Evolutionary conservation across 2,797 vertebrate genomes (phyloP).

Genomic region (Chaunax sp.): DNA sequence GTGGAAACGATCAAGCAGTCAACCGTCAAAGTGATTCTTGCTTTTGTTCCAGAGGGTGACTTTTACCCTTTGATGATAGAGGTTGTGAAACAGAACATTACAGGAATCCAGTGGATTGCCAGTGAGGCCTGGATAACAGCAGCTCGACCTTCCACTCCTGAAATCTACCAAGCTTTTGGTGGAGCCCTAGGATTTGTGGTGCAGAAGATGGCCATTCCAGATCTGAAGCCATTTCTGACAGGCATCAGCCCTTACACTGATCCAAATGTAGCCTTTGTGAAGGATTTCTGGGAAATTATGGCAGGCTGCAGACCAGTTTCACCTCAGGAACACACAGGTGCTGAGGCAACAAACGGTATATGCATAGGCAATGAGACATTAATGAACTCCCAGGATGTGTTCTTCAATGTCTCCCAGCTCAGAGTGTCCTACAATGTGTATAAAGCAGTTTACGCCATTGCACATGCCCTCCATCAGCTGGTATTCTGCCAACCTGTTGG

Average conservation of each 20-base stretch:
- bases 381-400: slow-evolving; percentile 63
- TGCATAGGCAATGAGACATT: slow-evolving; percentile 78
- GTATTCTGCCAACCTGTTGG: slow-evolving; percentile 68
- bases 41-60: slow-evolving; percentile 80
- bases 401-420: slow-evolving; percentile 81
- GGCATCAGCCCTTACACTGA: slow-evolving; percentile 69
- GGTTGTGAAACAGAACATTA: slow-evolving; percentile 81
- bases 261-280: slow-evolving; percentile 67
- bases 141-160: slow-evolving; percentile 72
- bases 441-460: slow-evolving; percentile 83
- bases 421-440: slow-evolving; percentile 84
- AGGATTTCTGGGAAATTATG: slow-evolving; percentile 81
- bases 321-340: neutral
- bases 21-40: slow-evolving; percentile 81
- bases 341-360: slow-evolving; percentile 7
- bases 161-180: slow-evolving; percentile 78
- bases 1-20: slow-evolving; percentile 80
- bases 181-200: slow-evolving; percentile 83
- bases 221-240: slow-evolving; percentile 75
- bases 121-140: slow-evolving; percentile 86
- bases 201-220: slow-evolving; percentile 79
- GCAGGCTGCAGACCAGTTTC: slow-evolving; percentile 70
- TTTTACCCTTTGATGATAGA: slow-evolving; percentile 82
- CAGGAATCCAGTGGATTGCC: slow-evolving; percentile 85
- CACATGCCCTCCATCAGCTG: slow-evolving; percentile 80